phyloP scores from a whole-genome alignment of 2,113 vertebrate genomes.

The Rhombomys opimus region DNA sequence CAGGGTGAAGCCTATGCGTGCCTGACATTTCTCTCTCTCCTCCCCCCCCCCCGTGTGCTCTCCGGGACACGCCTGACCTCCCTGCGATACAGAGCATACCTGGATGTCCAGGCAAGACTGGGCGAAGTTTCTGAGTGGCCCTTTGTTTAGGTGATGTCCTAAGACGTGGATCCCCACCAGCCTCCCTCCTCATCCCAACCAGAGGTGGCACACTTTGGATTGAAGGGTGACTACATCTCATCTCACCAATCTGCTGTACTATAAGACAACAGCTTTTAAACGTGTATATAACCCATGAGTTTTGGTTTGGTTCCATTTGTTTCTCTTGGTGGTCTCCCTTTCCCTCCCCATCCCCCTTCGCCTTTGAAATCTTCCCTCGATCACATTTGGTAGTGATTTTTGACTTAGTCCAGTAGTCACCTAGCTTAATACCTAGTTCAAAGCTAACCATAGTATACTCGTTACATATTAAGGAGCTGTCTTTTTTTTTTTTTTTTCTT shows the following conservation, averaged over 20 bases:
- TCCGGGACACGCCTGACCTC: constrained; percentile 43
- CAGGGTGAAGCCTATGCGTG: rapidly evolving
- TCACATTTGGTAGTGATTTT: constrained; percentile 86
- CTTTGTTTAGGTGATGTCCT: constrained; percentile 94
- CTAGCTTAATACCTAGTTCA: constrained; percentile 87
- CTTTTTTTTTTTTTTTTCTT: constrained; percentile 81
- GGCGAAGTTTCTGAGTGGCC: constrained; percentile 97
- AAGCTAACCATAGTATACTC: constrained; percentile 88
- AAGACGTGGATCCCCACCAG: constrained; percentile 94
- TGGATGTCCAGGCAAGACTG: constrained; percentile 96
- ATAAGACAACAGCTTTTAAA: constrained; percentile 92
- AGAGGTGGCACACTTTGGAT: constrained; percentile 91
- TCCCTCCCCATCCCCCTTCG: constrained; percentile 45
- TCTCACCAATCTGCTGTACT: constrained; percentile 99
- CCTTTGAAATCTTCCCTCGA: constrained; percentile 85
- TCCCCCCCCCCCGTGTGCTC: constrained; percentile 29
- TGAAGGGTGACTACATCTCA: constrained; percentile 89
- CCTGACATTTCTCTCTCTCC: constrained; percentile 67
- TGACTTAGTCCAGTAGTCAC: constrained; percentile 87
- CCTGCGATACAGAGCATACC: constrained; percentile 90
- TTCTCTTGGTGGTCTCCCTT: constrained; percentile 88
- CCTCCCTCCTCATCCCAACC: constrained; percentile 85
- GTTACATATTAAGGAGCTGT: constrained; percentile 88
- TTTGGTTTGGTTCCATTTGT: constrained; percentile 84
- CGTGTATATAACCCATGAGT: constrained; percentile 90